A percentile compares a stretch with the other conserved stretches of the same genome.
These are phyloP conservation scores for Myrmecobius fasciatus DNA, from an alignment of 2,113 vertebrate genomes.

Conservation along the genomic window DNA sequence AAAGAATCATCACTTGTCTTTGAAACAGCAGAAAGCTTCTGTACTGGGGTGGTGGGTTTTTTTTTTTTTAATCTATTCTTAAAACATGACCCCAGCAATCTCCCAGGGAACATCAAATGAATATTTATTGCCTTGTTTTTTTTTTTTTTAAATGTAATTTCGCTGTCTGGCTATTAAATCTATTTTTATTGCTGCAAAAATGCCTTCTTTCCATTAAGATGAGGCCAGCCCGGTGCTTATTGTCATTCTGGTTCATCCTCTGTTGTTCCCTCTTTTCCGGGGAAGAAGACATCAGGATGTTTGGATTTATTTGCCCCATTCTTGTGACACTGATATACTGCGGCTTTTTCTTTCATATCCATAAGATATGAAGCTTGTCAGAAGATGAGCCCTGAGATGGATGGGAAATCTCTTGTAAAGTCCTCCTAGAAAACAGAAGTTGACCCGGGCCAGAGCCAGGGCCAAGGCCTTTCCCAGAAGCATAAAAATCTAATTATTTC, in stretches of 20 bases:
- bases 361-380: not conserved
- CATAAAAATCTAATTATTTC: conserved; percentile 47
- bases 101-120: conserved; percentile 10
- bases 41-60: not conserved
- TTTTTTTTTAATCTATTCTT: conserved; percentile 16
- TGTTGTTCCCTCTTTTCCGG: fast-evolving
- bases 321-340: fast-evolving
- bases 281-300: fast-evolving
- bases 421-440: fast-evolving
- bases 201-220: conserved; percentile 14
- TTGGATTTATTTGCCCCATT: fast-evolving
- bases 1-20: fast-evolving
- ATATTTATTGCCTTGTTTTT: conserved; percentile 29
- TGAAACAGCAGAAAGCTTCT: not conserved
- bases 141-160: conserved; percentile 42
- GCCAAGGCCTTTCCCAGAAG: not conserved
- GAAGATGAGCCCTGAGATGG: not conserved
- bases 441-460: fast-evolving
- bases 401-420: fast-evolving
- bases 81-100: not conserved
- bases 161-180: conserved; percentile 66
- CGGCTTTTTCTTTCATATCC: fast-evolving
- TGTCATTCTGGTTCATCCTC: fast-evolving
- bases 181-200: conserved; percentile 68
- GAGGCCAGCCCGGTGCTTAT: not conserved